Conservation (phyloP, 1,140 invertebrate genomes). For the Steinernema feltiae region DNA sequence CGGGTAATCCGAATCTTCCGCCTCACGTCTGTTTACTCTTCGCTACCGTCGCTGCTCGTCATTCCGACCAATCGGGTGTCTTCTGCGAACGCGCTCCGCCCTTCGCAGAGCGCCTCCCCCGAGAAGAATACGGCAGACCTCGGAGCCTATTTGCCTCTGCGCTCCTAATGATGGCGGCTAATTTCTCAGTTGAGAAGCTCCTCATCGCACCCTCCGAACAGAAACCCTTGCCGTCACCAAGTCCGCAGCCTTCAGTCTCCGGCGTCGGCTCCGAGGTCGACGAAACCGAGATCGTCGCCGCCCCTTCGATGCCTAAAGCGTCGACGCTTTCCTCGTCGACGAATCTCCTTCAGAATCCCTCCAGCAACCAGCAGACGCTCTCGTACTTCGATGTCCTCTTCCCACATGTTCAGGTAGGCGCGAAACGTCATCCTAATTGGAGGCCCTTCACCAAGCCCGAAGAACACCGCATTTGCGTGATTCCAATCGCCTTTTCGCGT, state of each 20-base stretch:
- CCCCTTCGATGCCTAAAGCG: not conserved
- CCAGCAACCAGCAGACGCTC: constrained; percentile 26
- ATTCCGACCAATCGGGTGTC: constrained; percentile 7
- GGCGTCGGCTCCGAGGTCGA: constrained; percentile 13
- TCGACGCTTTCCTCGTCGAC: not conserved
- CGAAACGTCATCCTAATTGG: not conserved
- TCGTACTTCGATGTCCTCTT: constrained; percentile 39
- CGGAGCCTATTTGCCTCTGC: constrained; percentile 5
- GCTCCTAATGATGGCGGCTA: constrained; percentile 26
- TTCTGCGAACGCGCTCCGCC: not conserved
- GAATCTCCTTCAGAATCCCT: not conserved
- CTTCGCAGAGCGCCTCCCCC: not conserved
- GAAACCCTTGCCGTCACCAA: not conserved
- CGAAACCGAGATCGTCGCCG: not conserved
- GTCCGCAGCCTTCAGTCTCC: not conserved
- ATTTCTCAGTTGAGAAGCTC: constrained; percentile 36
- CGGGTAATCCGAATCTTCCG: not conserved
- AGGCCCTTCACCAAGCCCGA: not conserved
- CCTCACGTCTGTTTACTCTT: not conserved
- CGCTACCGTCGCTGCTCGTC: constrained; percentile 17
- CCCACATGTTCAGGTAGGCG: constrained; percentile 32
- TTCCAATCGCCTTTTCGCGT: not conserved
- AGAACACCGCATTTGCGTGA: constrained; percentile 12
- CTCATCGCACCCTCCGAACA: constrained; percentile 17
- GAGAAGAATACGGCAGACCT: not conserved